Evolutionary conservation across 2,113 vertebrate genomes (phyloP), one percentile per base, ranked within the genome.

Genomic region (Neogale vison): DNA sequence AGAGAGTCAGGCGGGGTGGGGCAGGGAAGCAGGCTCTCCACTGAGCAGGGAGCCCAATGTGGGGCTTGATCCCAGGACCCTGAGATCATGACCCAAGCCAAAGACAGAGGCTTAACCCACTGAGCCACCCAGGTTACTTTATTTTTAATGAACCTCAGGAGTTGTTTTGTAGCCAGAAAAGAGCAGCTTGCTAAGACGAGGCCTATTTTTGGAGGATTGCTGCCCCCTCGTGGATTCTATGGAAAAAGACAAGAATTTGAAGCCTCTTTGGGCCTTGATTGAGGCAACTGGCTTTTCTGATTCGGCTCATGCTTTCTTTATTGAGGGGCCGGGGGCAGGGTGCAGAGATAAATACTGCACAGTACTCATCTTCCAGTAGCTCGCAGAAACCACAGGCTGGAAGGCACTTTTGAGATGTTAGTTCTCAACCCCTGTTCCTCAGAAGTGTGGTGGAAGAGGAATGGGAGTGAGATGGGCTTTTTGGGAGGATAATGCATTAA

Each of bases 201-300:
- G 13, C 36, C 26, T 88, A 67, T 96, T 95, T 97, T 88, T 97
- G 71, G 95, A 59, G 18, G 31, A 50, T 85, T 96, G 82, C 95
- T 96, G 97, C 97, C 97, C 65, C 50, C 98, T 98, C 6, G 71
- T 89, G 97, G 96, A 29, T 3, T 7, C 7, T 42, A 13, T 45
- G 52, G 31, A 91, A 71, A 88, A 80, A n/a, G 31, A 31, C 61
- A 74, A 3, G 42, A 59, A 59, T 17, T 76, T 80, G 63, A 87
- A 47, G 17, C 12, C 11, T 36, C 20, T 9, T 1, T 18, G 47
- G 71, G 34, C 7, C 17, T 52, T 26, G 31, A 65, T 26, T 24
- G 42, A 77, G 72, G 3, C 7, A 1, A 1, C 23, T 47, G 55
- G 29, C 24, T 24, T 93, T 83, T 61, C 63, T 26, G 71, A 7